Evolutionary conservation across 1,140 invertebrate species (phyloP).

Genomic region (Berghia stephanieae): DNA sequence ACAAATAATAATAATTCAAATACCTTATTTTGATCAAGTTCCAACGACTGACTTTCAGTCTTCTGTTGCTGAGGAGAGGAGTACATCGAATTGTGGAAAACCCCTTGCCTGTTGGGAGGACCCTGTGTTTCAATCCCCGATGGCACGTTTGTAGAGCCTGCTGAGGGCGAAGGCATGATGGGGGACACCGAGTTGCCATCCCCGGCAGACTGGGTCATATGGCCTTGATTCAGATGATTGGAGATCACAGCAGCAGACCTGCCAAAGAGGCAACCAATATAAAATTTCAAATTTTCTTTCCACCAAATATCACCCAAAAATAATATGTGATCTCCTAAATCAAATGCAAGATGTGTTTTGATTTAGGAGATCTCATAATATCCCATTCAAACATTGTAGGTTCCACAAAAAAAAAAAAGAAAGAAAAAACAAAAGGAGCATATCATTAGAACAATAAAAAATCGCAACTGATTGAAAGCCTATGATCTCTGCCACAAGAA

Average conservation of each 20-base stretch:
- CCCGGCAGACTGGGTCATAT: constrained; percentile 36
- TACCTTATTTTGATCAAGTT: constrained; percentile 33
- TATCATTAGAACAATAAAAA: too few species aligned
- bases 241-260: constrained; percentile 37
- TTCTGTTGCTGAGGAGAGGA: constrained; percentile 58
- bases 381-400: not conserved
- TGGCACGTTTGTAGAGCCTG: constrained; percentile 37
- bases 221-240: constrained; percentile 44
- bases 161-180: constrained; percentile 46
- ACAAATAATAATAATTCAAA: constrained; percentile 13
- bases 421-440: not conserved
- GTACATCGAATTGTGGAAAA: constrained; percentile 58
- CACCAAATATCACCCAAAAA: not conserved
- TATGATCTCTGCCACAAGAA: too few species aligned
- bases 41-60: constrained; percentile 40
- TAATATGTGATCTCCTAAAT: not conserved
- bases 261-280: not conserved
- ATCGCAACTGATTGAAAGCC: too few species aligned
- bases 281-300: not conserved
- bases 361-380: not conserved
- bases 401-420: not conserved
- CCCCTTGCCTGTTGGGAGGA: constrained; percentile 44
- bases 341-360: not conserved
- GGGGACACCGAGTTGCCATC: constrained; percentile 45
- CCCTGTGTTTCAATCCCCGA: constrained; percentile 41